A percentile compares a stretch with the other conserved stretches of the same genome.
These are phyloP conservation scores for Scaptomyza pallida DNA, from an alignment of 1,140 invertebrate genomes.

Conservation along the genomic window DNA sequence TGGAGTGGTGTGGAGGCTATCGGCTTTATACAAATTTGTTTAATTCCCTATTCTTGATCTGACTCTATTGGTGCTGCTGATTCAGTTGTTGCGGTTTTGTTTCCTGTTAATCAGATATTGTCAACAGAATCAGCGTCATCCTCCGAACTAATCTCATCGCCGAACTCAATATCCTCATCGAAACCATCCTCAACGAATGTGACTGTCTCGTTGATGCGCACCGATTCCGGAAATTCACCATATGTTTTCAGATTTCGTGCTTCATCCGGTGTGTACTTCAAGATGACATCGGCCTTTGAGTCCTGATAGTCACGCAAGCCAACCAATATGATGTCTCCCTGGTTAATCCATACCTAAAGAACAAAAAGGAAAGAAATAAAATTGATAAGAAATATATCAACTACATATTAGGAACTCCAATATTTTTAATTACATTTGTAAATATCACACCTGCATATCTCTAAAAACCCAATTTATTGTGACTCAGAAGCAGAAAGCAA, in stretches of 20 bases:
- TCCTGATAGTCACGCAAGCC: slow-evolving; percentile 99
- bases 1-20: slow-evolving; percentile 11
- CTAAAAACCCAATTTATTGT: slow-evolving; percentile 18
- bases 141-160: slow-evolving; percentile 95
- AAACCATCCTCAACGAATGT: slow-evolving; percentile 97
- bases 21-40: slow-evolving; percentile 75
- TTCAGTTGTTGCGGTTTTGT: slow-evolving; percentile 38
- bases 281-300: slow-evolving; percentile 99
- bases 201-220: slow-evolving; percentile 97
- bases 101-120: slow-evolving; percentile 84
- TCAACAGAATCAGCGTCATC: slow-evolving; percentile 93
- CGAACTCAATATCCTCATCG: slow-evolving; percentile 97
- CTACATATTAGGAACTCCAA: slow-evolving; percentile 1
- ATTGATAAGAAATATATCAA: slow-evolving; percentile 7
- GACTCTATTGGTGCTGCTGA: slow-evolving; percentile 49
- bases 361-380: background rate
- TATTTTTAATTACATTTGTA: slow-evolving; percentile 16
- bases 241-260: slow-evolving; percentile 99
- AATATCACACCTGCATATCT: background rate
- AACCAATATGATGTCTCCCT: slow-evolving; percentile 98
- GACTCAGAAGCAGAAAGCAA: slow-evolving; percentile 19
- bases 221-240: slow-evolving; percentile 99
- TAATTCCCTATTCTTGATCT: slow-evolving; percentile 73
- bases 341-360: slow-evolving; percentile 97
- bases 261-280: slow-evolving; percentile 99